These are phyloP conservation scores for Embiotoca jacksoni DNA, from an alignment of 2,113 vertebrate species.

Conservation along the genomic window DNA sequence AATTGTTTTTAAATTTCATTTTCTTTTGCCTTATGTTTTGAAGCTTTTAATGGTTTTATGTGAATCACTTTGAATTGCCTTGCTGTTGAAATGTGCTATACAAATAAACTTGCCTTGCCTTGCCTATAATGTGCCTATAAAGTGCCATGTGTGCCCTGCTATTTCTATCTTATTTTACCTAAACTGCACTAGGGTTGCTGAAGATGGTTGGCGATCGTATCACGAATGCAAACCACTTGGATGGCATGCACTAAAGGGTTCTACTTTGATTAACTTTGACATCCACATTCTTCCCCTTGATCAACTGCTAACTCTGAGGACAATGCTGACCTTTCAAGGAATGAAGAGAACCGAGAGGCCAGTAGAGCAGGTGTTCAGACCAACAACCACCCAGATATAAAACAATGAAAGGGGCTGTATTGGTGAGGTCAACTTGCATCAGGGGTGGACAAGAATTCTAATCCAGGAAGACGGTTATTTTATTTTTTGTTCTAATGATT, in stretches of 20 bases:
- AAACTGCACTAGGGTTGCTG: neutral
- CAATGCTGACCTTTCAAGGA: neutral
- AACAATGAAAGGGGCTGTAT: neutral
- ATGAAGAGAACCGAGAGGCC: neutral
- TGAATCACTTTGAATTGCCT: no score
- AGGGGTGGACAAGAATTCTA: neutral
- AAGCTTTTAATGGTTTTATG: no score
- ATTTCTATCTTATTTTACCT: neutral
- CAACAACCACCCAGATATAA: neutral
- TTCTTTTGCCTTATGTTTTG: no score
- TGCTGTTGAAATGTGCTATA: no score
- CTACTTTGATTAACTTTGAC: no score
- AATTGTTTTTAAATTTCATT: no score
- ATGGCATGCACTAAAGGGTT: no score
- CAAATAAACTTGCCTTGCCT: no score
- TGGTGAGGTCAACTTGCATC: neutral
- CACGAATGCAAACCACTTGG: neutral
- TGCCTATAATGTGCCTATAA: no score
- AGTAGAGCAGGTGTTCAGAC: neutral
- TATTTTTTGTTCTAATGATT: neutral
- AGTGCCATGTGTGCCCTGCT: neutral
- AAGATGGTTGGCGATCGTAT: no score
- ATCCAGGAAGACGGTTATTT: neutral
- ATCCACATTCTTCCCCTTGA: neutral
- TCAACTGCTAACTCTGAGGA: neutral